Evolutionary conservation across 2,113 vertebrate species (phyloP).

Genomic region (Spermophilus dauricus): DNA sequence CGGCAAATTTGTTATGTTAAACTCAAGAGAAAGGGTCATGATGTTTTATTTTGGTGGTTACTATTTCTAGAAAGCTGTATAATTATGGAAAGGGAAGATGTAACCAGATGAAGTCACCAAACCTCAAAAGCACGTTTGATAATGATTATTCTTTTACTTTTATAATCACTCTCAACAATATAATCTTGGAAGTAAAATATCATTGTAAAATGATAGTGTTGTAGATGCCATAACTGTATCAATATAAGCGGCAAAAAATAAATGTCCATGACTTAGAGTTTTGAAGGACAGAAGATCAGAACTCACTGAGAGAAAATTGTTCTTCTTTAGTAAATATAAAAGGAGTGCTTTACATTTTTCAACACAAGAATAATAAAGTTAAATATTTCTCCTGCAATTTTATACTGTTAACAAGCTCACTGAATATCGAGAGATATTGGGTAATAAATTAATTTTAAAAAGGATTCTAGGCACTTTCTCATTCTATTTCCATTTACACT

Average conservation of each 20-base stretch:
- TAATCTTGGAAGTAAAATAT: not conserved
- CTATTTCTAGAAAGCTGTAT: not conserved
- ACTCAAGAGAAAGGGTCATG: not conserved
- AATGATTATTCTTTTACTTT: not conserved
- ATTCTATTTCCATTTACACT: not conserved
- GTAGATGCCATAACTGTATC: not conserved
- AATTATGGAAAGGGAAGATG: not conserved
- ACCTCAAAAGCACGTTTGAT: not conserved
- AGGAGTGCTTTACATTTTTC: not conserved
- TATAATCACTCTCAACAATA: not conserved
- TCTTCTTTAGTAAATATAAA: not conserved
- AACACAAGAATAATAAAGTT: not conserved
- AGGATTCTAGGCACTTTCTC: not conserved
- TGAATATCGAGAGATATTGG: not conserved
- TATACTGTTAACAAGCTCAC: not conserved
- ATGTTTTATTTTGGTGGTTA: not conserved
- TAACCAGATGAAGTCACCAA: not conserved
- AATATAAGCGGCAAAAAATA: not conserved
- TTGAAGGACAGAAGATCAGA: not conserved
- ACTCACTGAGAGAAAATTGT: not conserved
- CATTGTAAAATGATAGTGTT: not conserved
- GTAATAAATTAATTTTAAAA: not conserved
- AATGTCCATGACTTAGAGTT: not conserved
- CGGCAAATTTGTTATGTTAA: not conserved
- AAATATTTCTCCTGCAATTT: not conserved